Conservation (phyloP, 1,140 invertebrate genomes). For the Oscheius sp. region DNA sequence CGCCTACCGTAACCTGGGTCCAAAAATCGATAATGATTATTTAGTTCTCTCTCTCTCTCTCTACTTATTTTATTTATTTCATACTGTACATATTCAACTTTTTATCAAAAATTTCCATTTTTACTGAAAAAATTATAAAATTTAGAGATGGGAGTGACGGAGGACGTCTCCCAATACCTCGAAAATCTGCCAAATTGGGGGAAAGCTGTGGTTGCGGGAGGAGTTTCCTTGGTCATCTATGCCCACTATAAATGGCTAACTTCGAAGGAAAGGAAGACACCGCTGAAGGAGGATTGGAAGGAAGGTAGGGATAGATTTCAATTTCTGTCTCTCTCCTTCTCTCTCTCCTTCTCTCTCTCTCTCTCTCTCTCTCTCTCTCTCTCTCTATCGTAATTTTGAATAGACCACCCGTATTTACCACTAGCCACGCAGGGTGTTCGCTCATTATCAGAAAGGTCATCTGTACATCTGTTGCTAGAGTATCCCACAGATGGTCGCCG, state of each 20-base stretch:
- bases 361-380: too few relatives aligned
- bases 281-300: constrained; percentile 36
- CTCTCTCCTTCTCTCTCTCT: not conserved
- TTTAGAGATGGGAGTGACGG: constrained; percentile 18
- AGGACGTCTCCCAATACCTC: constrained; percentile 23
- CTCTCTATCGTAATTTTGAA: not conserved
- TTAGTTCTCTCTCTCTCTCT: not conserved
- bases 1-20: too few relatives aligned
- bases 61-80: not conserved
- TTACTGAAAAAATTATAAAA: too few relatives aligned
- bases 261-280: constrained; percentile 8
- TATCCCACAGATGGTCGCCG: too few relatives aligned
- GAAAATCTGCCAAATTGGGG: constrained; percentile 38
- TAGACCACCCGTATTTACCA: not conserved
- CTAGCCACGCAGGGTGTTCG: too few relatives aligned
- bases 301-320: constrained; percentile 20
- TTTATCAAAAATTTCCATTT: too few relatives aligned
- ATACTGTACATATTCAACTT: too few relatives aligned
- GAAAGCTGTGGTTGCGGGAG: constrained; percentile 35
- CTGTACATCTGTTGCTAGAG: too few relatives aligned
- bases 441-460: too few relatives aligned
- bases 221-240: constrained; percentile 25
- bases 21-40: too few relatives aligned
- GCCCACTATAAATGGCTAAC: constrained; percentile 31
- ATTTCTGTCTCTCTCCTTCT: too few relatives aligned